Percentiles rank a stretch among this genome's conserved stretches.
Conservation (phyloP, 2,888 invertebrate genomes). For the Euphydryas editha region DNA sequence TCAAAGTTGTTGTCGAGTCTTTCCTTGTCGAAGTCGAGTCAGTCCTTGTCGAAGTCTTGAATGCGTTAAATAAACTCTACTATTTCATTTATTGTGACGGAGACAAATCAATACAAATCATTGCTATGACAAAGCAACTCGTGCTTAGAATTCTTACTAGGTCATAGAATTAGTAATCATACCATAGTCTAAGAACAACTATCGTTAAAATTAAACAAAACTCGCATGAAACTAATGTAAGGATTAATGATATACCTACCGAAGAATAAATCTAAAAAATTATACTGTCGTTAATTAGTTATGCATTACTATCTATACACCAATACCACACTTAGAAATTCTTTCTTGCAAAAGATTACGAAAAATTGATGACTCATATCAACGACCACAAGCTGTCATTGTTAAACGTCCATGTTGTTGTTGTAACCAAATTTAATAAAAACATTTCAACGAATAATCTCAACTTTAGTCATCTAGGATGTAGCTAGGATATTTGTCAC, state of each 20-base stretch:
- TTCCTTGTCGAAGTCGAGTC: too few relatives aligned
- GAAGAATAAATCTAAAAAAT: slow-evolving; percentile 28
- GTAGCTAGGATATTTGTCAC: slow-evolving; percentile 23
- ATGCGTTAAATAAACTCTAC: too few relatives aligned
- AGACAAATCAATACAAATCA: too few relatives aligned
- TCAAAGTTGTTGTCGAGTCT: too few relatives aligned
- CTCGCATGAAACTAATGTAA: slow-evolving; percentile 21
- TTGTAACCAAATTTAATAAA: slow-evolving; percentile 37
- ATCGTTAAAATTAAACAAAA: slow-evolving; percentile 27
- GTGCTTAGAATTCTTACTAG: too few relatives aligned
- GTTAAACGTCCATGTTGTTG: slow-evolving; percentile 31
- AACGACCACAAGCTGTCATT: slow-evolving; percentile 20
- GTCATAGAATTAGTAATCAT: too few relatives aligned
- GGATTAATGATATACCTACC: slow-evolving; percentile 30
- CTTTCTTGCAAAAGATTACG: slow-evolving; percentile 16
- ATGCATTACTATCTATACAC: slow-evolving; percentile 9
- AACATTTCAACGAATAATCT: slow-evolving; percentile 29
- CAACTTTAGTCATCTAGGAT: slow-evolving; percentile 16
- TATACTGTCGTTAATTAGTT: slow-evolving; percentile 20
- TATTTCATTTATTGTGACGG: too few relatives aligned
- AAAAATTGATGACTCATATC: slow-evolving; percentile 9
- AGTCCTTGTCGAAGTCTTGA: too few relatives aligned
- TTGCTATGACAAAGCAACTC: too few relatives aligned
- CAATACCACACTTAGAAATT: slow-evolving; percentile 5
- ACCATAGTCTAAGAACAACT: too few relatives aligned